Evolutionary conservation across 2,797 vertebrate species (phyloP), one percentile per base, ranked within the genome.

Genomic region (Simalia tracyae): DNA sequence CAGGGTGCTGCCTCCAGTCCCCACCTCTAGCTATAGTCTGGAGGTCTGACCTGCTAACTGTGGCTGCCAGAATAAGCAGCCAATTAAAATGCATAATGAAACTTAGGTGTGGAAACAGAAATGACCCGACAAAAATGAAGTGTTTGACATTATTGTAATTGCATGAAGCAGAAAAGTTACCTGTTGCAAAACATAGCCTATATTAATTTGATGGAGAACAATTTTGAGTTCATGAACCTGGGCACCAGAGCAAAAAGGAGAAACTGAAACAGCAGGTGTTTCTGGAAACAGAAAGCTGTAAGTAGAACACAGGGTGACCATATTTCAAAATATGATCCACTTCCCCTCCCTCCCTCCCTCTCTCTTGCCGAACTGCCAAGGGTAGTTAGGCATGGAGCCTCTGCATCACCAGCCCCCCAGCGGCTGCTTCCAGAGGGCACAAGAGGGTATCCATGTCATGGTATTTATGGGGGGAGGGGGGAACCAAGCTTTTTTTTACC

Each of bases 101-200:
- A 88, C 56, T 15, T 54, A 93, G 87, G 64, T 84, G 28, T 63
- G 91, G 19, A 42, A 19, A 91, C 87, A 31, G 54, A 93, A 89
- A 95, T 87, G 59, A 50, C 26, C 91, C 61, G 17, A 50, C 61
- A 91, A 89, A 68, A 95, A 66, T 60, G 93, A 57, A 93, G 42
- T 10, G 24, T 12, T 84, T 91, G 92, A 31, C 8, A 87, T 0
- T 6, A 89, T 54, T 36, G 19, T 54, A 87, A 72, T 72, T 93
- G 36, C 66, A 85, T 72, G 60, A 92, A 89, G 90, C 12, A 46
- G 93, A 42, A 31, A 92, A 87, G 54, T 46, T 46, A 50, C 88
- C 81, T 90, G 54, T 24, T 54, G 81, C 93, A 94, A 95, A 76
- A 2, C 63, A 88, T 50, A 61, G 60, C 19, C 61, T 19, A 59